phyloP scores from a whole-genome alignment of 2,888 invertebrate genomes.

The Trichacis sp. region DNA sequence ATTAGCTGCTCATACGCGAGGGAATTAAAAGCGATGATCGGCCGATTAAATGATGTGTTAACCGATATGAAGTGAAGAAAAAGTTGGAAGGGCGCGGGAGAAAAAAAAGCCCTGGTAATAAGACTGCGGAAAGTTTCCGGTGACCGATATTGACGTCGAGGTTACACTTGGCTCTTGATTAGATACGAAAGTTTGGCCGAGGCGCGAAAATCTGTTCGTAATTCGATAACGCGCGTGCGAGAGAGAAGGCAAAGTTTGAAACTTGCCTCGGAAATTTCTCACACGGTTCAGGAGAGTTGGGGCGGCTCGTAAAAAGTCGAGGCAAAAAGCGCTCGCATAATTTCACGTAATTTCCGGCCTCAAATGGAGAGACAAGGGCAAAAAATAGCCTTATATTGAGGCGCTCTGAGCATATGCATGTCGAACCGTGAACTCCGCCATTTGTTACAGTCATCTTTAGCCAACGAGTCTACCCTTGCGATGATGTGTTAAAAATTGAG shows the following conservation, averaged over 20 bases:
- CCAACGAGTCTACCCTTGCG: too few relatives aligned
- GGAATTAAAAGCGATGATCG: too few relatives aligned
- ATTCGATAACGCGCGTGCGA: conserved; percentile 1
- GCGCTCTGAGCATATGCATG: conserved; percentile 1
- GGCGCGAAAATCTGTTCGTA: conserved; percentile 11
- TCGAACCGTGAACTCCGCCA: neutral
- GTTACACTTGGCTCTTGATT: conserved; percentile 5
- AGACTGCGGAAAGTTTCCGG: neutral
- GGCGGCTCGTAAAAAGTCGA: conserved; percentile 8
- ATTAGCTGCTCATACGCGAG: neutral
- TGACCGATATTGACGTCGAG: neutral
- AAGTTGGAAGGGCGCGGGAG: too few relatives aligned
- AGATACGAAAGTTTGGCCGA: conserved; percentile 3
- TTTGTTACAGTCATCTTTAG: too few relatives aligned
- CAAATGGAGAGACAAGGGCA: conserved; percentile 4
- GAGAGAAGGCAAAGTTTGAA: conserved; percentile 3
- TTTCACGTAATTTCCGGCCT: conserved; percentile 18
- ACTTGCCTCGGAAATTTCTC: conserved; percentile 13
- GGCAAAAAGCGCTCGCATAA: conserved; percentile 16
- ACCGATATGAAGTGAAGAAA: too few relatives aligned
- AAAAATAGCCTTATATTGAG: neutral
- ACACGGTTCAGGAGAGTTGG: conserved; percentile 3
- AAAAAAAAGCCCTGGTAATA: neutral
- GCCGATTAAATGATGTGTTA: too few relatives aligned
- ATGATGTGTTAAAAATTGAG: too few relatives aligned